Base-by-base conservation (phyloP, 2,888 invertebrate genomes). In the Colletes collaris region DNA sequence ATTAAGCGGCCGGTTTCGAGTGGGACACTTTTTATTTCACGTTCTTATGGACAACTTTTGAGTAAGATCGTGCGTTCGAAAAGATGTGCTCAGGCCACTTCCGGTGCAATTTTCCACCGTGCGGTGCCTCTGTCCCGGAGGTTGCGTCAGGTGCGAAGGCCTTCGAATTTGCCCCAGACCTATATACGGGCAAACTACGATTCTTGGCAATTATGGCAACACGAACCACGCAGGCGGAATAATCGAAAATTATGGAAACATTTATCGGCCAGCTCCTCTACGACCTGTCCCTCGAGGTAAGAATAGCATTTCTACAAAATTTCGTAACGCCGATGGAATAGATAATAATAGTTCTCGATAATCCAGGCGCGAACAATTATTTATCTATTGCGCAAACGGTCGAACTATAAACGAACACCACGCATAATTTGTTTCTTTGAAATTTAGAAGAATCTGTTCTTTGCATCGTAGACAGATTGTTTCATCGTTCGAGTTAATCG, bases 211-310 rank as follows among this genome's bases (percentile, higher is more conserved):
- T 3, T 68, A 79, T 11, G 64, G 70, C 1, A 46, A 59, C 40
- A 27, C 55, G 53, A 66, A 80, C 76, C 79, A 79, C 68, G 68
- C 27, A 10, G 78, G 19, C 62, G 82, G 82, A 19, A 67, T 87
- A 3, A 68, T 88, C 49, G 89, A 90, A 13, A 88, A 80, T 82
- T 87, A 88, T 69, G 83, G 84, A n/a, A 89, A 78, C 63, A 76
- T 91, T 7, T 89, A 89, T 71, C 88, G 90, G 46, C 88, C 92
- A 0, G 78, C 88, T 5, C 90, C 92, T 0, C 71, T 92, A 46
- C 88, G 91, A 69, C 90, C 91, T 11, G 72, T 90, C 2, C 86
- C 89, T n/a, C 84, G 90, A 83, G 88, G 92, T 92, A 77, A 90
- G 87, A 63, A 13, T 4, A 4, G n/a, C 8, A 2, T 0, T 63